Percentiles rank a stretch among this genome's conserved stretches.
These are phyloP conservation scores for Mythimna ferrago DNA, from an alignment of 2,888 invertebrate genomes.

Conservation along the genomic window DNA sequence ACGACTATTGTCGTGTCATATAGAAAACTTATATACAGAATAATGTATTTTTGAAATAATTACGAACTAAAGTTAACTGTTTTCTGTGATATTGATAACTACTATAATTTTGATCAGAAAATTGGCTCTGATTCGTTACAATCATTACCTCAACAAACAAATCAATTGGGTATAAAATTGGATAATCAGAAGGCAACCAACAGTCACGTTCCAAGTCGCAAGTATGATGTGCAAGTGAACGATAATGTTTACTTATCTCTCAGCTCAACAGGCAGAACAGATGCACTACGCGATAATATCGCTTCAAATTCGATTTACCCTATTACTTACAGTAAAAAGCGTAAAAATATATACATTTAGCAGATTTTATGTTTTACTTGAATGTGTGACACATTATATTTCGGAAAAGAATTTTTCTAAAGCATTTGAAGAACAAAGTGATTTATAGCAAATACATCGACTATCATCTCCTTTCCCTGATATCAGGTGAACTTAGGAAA, in stretches of 20 bases:
- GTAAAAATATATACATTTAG: constrained; percentile 1
- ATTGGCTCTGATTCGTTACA: background rate
- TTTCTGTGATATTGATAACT: background rate
- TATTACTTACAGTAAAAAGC: constrained; percentile 46
- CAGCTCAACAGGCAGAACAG: constrained; percentile 49
- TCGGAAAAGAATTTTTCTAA: background rate
- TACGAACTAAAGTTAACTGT: no score
- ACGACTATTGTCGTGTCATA: background rate
- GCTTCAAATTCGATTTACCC: constrained; percentile 26
- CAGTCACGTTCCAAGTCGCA: constrained; percentile 32
- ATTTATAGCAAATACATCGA: background rate
- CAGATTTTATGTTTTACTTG: background rate
- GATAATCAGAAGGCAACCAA: constrained; percentile 8
- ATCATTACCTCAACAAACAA: background rate
- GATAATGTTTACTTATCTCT: constrained; percentile 21
- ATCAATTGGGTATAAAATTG: constrained; percentile 10
- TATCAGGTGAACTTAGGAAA: background rate
- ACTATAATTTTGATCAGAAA: background rate
- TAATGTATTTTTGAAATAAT: no score
- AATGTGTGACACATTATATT: no score
- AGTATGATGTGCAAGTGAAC: constrained; percentile 5
- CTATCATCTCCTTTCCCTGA: background rate
- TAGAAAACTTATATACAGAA: background rate
- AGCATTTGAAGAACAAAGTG: background rate
- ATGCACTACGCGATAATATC: constrained; percentile 35